A percentile compares a stretch with the other conserved stretches of the same genome.
Evolutionary conservation across 2,888 invertebrate species (phyloP).

Genomic region (Hypena proboscidalis): DNA sequence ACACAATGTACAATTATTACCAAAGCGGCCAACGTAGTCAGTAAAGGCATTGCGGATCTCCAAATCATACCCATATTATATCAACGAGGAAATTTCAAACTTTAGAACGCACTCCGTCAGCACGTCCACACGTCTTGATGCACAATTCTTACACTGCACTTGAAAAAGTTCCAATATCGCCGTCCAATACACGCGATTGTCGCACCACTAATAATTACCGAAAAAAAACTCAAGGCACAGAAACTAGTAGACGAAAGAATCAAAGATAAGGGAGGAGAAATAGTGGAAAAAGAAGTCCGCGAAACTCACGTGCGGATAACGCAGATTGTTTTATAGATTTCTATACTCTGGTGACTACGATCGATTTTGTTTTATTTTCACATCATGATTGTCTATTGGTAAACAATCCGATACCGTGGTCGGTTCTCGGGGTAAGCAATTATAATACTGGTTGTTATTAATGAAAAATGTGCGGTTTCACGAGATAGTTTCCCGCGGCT

Average conservation of each 20-base stretch:
- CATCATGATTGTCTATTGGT: conserved; percentile 63
- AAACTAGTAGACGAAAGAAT: conserved; percentile 43
- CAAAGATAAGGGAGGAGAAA: conserved; percentile 55
- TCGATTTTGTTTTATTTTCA: conserved; percentile 56
- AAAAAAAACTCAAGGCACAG: conserved; percentile 29
- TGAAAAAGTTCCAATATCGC: conserved; percentile 23
- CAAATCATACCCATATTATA: conserved; percentile 78
- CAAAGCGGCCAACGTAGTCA: conserved; percentile 79
- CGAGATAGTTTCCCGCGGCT: conserved; percentile 62
- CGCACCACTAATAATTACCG: conserved; percentile 25
- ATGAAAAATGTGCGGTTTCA: conserved; percentile 55
- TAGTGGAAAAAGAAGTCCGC: conserved; percentile 45
- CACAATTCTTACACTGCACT: conserved; percentile 52
- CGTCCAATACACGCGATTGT: conserved; percentile 20
- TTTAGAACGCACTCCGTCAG: conserved; percentile 40
- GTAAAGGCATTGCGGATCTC: conserved; percentile 70
- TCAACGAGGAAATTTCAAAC: conserved; percentile 40
- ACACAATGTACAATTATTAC: conserved; percentile 78
- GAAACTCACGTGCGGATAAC: conserved; percentile 35
- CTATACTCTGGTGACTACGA: conserved; percentile 29
- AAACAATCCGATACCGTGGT: conserved; percentile 56
- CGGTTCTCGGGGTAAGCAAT: conserved; percentile 42
- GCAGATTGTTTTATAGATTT: conserved; percentile 38
- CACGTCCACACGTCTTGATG: conserved; percentile 39
- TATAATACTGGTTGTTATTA: conserved; percentile 38